These are phyloP conservation scores for Cyprinodon diabolis DNA, from an alignment of 2,797 vertebrate species.

Conservation along the genomic window DNA sequence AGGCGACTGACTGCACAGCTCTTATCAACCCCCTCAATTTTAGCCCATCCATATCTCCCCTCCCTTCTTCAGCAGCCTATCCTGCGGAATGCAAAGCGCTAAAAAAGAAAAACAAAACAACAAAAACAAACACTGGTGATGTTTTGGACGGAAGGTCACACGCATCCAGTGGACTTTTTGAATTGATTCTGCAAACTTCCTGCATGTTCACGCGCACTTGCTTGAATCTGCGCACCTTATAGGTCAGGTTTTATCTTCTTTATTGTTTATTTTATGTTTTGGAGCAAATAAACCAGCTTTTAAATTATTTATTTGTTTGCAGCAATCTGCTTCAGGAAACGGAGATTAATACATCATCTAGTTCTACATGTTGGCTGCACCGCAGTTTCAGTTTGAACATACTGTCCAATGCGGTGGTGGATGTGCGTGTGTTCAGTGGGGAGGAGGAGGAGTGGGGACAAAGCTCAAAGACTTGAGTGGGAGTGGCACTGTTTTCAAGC, in stretches of 20 bases:
- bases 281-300: background rate
- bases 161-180: slow-evolving; percentile 7
- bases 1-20: slow-evolving; percentile 75
- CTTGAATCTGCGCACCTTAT: slow-evolving; percentile 1
- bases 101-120: slow-evolving; percentile 4
- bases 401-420: slow-evolving; percentile 39
- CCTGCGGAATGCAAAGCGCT: slow-evolving; percentile 60
- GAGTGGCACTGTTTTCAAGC: slow-evolving; percentile 80
- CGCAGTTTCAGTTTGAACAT: slow-evolving; percentile 45
- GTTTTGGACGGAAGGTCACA: slow-evolving; percentile 40
- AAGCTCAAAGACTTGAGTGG: slow-evolving; percentile 77
- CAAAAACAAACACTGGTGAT: background rate
- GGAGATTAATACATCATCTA: background rate
- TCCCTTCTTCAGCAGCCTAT: slow-evolving; percentile 20
- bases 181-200: slow-evolving; percentile 55
- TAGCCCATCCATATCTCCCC: slow-evolving; percentile 47
- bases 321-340: background rate
- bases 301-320: no score
- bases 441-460: slow-evolving; percentile 46
- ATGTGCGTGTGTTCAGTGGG: background rate
- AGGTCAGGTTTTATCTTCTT: background rate
- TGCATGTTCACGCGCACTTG: slow-evolving; percentile 28
- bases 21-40: slow-evolving; percentile 71
- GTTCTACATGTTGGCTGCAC: slow-evolving; percentile 25
- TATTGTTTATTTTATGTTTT: background rate